Evolutionary conservation across 2,888 invertebrate genomes (phyloP), one percentile per base, ranked within the genome.

Genomic region (Chrysotoxum bicinctum): DNA sequence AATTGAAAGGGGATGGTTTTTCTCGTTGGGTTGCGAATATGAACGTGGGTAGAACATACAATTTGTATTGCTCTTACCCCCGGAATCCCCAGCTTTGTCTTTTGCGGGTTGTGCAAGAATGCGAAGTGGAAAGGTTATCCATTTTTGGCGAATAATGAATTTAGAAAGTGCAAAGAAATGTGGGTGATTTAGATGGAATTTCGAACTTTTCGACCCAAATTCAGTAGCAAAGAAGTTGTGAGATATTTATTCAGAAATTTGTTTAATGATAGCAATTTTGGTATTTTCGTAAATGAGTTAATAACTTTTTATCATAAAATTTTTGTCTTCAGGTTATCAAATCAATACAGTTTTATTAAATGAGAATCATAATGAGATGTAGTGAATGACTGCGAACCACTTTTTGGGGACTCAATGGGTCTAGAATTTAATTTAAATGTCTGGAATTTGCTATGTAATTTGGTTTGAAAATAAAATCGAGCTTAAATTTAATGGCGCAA

Each of bases 1-100:
- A 37, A 21, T 58, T 37, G 14, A 58, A 58, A 58, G 35, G 58
- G 58, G 35, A 37, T 58, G 19, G 35, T 37, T 35, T 37, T 35
- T 58, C 5, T 54, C 5, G 1, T 12, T 30, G 5, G 16, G 16
- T 58, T 58, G 58, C 14, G 58, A 35, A 58, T 32, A 12, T 35
- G n/a, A 54, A 32, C n/a, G 54, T 58, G 19, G 19, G 35, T 37
- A 37, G 58, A 58, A 58, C 37, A n/a, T 5, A 21, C 14, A 58
- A 35, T n/a, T 16, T n/a, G 1, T 52, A n/a, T 23, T 14, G 7
- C 21, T 16, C 7, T 52, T 16, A 30, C 26, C n/a, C n/a, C 16
- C 26, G 0, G 7, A 52, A n/a, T 3, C 9, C 10, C n/a, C 8
- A 10, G 10, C 2, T 21, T 52, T n/a, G 52, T 14, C 14, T 50